These are phyloP conservation scores for Montipora capricornis DNA, from an alignment of 64 coral and sea anemone genomes.

Conservation along the genomic window DNA sequence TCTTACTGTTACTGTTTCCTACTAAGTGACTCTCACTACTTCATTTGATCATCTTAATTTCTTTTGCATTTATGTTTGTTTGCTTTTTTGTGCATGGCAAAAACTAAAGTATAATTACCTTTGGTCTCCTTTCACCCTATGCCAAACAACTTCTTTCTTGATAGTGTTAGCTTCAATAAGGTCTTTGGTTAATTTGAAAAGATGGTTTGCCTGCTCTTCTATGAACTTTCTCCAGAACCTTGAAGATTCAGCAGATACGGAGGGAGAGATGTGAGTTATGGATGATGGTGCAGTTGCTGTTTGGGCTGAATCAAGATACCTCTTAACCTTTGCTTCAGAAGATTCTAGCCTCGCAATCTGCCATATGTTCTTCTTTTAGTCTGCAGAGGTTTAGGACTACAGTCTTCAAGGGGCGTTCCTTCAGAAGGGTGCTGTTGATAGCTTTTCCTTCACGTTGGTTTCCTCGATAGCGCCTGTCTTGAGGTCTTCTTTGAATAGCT, in stretches of 20 bases:
- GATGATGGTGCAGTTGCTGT: slow-evolving; percentile 46
- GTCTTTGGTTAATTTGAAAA: slow-evolving; percentile 57
- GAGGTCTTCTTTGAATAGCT: too few species aligned
- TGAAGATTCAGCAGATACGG: slow-evolving; percentile 55
- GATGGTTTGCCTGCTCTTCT: slow-evolving; percentile 7
- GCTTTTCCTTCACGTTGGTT: too few species aligned
- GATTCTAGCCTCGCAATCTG: background rate
- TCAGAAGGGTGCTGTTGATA: too few species aligned
- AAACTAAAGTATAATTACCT: background rate
- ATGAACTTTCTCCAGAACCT: slow-evolving; percentile 56
- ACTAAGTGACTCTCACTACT: background rate
- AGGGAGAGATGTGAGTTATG: slow-evolving; percentile 26
- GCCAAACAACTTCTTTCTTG: slow-evolving; percentile 59
- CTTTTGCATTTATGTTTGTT: background rate
- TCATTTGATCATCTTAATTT: background rate
- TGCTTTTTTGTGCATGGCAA: slow-evolving; percentile 1
- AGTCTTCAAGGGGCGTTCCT: too few species aligned
- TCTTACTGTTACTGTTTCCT: background rate
- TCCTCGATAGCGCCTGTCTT: too few species aligned
- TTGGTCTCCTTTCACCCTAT: slow-evolving; percentile 19
- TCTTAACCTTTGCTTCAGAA: slow-evolving; percentile 53
- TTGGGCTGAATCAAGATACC: slow-evolving; percentile 54
- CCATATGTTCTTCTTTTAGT: too few species aligned
- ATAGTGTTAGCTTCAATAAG: slow-evolving; percentile 59
- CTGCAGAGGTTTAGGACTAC: too few species aligned